Evolutionary conservation across 2,888 invertebrate genomes (phyloP), one percentile per base, ranked within the genome.

Genomic region (Stomorhina lunata): DNA sequence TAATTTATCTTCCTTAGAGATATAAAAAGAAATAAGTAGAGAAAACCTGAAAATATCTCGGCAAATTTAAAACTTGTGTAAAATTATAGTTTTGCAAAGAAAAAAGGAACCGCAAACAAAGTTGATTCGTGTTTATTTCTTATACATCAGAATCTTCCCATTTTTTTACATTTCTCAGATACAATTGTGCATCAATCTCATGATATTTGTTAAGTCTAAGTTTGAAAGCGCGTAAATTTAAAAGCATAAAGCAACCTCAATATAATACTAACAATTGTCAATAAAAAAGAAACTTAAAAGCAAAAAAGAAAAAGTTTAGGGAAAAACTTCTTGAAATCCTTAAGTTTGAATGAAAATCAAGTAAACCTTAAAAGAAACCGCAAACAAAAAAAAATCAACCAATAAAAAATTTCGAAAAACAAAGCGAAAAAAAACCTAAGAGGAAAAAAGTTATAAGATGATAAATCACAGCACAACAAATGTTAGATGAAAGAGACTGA

Each of bases 381-480:
- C 20, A 7, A 48, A 48, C 29, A 29, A 29, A 3, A 65, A 7
- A 65, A 9, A 34, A 5, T 17, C 53, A 29, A n/a, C n/a, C 63
- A 20, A 20, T 32, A 10, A 59, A 65, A 66, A 17, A n/a, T n/a
- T n/a, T n/a, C 20, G 22, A 61, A 32, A 10, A 27, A 25, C n/a
- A 59, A 72, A 50, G 32, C 17, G 45, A 22, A 55, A 61, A 25
- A 61, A 65, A 25, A 48, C 29, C 10, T 57, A 63, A 59, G 32
- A 61, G 37, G 25, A 65, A 73, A 72, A 78, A 79, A 82, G 65
- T 79, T 82, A 43, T 59, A 57, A 69, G 50, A 82, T 79, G 82
- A 82, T 82, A 82, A 82, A 82, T 82, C 82, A 78, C 79, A 75
- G 79, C 59, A 82, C 65, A 79, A 59, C 79, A 82, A 82, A 79